These are phyloP conservation scores for Drosophila serrata DNA, from an alignment of 1,140 invertebrate species.

Conservation along the genomic window DNA sequence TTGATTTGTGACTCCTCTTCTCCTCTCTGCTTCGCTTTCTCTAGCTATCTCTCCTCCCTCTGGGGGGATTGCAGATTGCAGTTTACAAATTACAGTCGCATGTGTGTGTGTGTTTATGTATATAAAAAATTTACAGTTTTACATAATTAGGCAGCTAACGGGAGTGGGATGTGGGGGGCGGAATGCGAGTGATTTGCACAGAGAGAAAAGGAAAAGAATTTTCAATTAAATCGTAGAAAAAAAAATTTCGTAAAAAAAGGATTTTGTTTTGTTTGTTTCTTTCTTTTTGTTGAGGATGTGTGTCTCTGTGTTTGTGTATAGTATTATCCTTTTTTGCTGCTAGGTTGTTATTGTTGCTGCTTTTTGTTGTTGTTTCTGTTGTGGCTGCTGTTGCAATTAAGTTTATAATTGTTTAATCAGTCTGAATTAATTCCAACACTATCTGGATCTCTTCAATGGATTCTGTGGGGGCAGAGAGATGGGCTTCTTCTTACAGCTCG, in stretches of 20 bases:
- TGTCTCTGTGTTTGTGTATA: constrained; percentile 14
- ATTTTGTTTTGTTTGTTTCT: constrained; percentile 20
- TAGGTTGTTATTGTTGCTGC: constrained; percentile 37
- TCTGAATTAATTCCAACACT: constrained; percentile 72
- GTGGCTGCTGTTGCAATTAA: constrained; percentile 41
- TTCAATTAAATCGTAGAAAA: constrained; percentile 45
- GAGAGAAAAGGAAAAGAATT: constrained; percentile 46
- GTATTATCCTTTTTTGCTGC: constrained; percentile 14
- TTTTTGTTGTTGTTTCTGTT: constrained; percentile 3
- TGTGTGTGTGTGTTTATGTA: constrained; percentile 3
- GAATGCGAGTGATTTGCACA: constrained; percentile 58
- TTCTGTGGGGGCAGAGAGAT: constrained; percentile 7
- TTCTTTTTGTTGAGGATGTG: constrained; percentile 27
- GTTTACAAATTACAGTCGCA: constrained; percentile 22
- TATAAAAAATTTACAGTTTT: constrained; percentile 77
- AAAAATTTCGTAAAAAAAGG: constrained; percentile 14
- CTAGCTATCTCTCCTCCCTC: constrained; percentile 17
- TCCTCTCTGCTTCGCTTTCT: constrained; percentile 2
- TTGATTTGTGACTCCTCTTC: constrained; percentile 57
- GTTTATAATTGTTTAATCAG: constrained; percentile 68
- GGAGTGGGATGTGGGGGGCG: constrained; percentile 17
- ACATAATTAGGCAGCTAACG: constrained; percentile 38
- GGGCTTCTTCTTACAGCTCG: constrained; percentile 90
- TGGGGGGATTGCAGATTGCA: constrained; percentile 37
- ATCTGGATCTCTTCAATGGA: constrained; percentile 54